A percentile compares a stretch with the other conserved stretches of the same genome.
phyloP scores from a whole-genome alignment of 2,113 vertebrate genomes.

The Rhinoptilus africanus region DNA sequence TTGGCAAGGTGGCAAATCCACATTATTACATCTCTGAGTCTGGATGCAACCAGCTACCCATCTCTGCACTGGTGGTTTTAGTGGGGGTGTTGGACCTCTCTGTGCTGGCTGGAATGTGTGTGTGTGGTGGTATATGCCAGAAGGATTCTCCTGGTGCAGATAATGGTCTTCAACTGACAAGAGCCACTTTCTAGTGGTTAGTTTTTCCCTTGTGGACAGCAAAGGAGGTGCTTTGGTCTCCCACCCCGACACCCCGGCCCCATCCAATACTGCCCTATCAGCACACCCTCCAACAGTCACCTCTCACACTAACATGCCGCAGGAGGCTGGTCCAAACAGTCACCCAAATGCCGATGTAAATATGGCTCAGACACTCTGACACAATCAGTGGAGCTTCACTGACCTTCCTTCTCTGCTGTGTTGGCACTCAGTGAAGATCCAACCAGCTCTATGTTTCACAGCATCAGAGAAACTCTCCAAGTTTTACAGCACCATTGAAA shows the following conservation, averaged over 20 bases:
- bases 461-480: not conserved
- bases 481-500: not conserved
- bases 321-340: not conserved
- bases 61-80: not conserved
- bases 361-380: not conserved
- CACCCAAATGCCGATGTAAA: not conserved
- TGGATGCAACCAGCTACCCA: not conserved
- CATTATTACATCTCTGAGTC: not conserved
- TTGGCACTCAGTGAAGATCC: not conserved
- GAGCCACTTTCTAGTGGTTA: not conserved
- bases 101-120: not conserved
- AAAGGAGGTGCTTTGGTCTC: not conserved
- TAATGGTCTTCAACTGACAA: not conserved
- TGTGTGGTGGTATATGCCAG: not conserved
- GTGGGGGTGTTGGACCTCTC: not conserved
- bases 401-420: not conserved
- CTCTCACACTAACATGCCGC: not conserved
- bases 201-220: not conserved
- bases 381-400: not conserved
- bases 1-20: not conserved
- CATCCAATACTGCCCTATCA: not conserved
- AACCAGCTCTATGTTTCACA: not conserved
- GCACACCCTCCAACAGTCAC: not conserved
- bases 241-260: not conserved
- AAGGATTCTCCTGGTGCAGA: not conserved